Base-by-base conservation (phyloP, 2,888 invertebrate species). In the Drosophila nr. perissopoda region DNA sequence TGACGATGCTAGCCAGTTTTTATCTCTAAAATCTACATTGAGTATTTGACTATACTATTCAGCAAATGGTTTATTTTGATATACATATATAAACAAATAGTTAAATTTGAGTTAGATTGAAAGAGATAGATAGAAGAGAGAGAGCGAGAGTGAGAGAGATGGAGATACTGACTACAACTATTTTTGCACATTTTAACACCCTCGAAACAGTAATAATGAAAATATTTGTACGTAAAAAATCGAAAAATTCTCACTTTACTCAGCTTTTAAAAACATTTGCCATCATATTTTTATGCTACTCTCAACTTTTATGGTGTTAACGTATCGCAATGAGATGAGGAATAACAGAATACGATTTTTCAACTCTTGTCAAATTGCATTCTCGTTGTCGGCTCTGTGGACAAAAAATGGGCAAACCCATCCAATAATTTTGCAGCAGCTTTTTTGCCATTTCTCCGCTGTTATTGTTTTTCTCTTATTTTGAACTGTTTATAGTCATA, bases 401-500 rank as follows among this genome's bases (percentile, higher is more conserved):
- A 70, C 27, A 1, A 13, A 60, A 56, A 70, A 65, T 56, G 21
- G 27, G 31, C 48, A 56, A 58, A 49, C 4, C 48, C 18, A 45
- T 40, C 33, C 1, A 34, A 31, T 38, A 40, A 8, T 3, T 36
- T 21, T 27, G 54, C 38, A 33, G 25, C 40, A 48, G 27, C 16
- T 53, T 61, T 63, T 69, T 75, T 29, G 38, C 16, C 45, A 38
- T 59, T 48, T 53, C 13, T 64, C 31, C 31, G 51, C 7, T 54
- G 56, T 45, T 38, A 13, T 45, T 53, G 25, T 38, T 75, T 53
- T 51, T 2, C 10, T 54, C 65, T 61, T 48, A 27, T 76, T 56
- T 65, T 56, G 65, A 60, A 69, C 70, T 64, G 59, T 91, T 82
- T 82, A 82, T 78, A 92, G 80, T 91, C 92, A 80, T 79, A 87